Base-by-base conservation (phyloP, 2,888 invertebrate genomes). In the Mimas tiliae region DNA sequence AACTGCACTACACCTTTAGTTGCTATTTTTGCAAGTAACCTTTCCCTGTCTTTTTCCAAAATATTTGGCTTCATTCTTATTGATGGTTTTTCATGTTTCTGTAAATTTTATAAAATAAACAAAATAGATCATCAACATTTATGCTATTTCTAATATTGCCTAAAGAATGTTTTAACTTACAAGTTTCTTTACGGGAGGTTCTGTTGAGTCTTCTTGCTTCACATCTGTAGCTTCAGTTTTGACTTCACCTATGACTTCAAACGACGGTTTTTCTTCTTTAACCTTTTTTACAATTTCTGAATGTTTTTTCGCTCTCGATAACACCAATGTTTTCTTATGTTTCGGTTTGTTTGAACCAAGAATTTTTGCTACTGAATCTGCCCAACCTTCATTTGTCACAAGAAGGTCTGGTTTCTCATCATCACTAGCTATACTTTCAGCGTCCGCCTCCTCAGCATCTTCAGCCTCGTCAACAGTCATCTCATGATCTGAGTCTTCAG, bases 1-100 rank as follows among this genome's bases (percentile, higher is more conserved):
- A 98, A 91, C 83, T 98, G 98, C 0, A 98, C 98, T 0, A 98
- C 98, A 79, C 98, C 98, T 85, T 97, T 97, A 48, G 98, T 98
- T 11, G 98, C 98, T 77, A 98, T 97, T 94, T 96, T 97, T 47
- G 96, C 93, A 62, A 98, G 86, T 67, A 95, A 90, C 74, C 95
- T 95, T 87, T 98, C 98, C 72, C 96, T 94, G 66, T 97, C 97
- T 76, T 95, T 95, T 74, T 98, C 97, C 72, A 95, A 87, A 72
- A 96, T 94, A 67, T 96, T 95, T 53, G 98, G 98, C 90, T 97
- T 98, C 0, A 95, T 87, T 77, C 97, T 92, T 64, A 97, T 93
- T 69, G 95, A 94, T 65, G 96, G 91, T 79, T 94, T 93, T 64
- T 95, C 94, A 80, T 92, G 91, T 94, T 94, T 95, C 95, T 96